phyloP scores from a whole-genome alignment of 2,113 vertebrate species.

The Nerophis ophidion region DNA sequence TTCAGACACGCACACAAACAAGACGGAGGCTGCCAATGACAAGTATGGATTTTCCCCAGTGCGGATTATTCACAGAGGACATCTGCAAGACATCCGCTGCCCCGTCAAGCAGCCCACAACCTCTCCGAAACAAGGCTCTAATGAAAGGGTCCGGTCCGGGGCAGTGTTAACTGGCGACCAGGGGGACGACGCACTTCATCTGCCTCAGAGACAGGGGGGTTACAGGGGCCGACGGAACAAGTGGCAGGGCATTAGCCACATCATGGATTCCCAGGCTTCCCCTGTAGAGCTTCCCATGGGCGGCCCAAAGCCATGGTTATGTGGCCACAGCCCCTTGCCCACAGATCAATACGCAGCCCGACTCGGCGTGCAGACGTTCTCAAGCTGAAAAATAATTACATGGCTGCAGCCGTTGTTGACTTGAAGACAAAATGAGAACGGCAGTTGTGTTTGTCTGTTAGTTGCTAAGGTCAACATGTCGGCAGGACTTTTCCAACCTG shows the following conservation, averaged over 20 bases:
- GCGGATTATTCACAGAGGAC: conserved; percentile 74
- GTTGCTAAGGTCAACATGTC: conserved; percentile 58
- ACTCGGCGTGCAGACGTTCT: conserved; percentile 57
- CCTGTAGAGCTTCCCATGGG: conserved; percentile 53
- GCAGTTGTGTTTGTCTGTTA: conserved; percentile 55
- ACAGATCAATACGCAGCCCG: conserved; percentile 59
- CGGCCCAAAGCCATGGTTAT: conserved; percentile 49
- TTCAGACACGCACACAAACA: conserved; percentile 17
- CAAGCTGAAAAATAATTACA: conserved; percentile 74
- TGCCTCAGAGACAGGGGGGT: conserved; percentile 5
- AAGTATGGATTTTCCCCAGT: conserved; percentile 76
- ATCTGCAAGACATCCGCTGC: conserved; percentile 61
- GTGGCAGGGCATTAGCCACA: conserved; percentile 73
- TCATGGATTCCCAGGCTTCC: conserved; percentile 68
- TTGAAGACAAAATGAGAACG: conserved; percentile 41
- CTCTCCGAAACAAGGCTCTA: conserved; percentile 58
- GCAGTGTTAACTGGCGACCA: conserved; percentile 48
- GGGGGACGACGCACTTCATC: conserved; percentile 38
- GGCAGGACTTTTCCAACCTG: conserved; percentile 44
- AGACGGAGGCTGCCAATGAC: conserved; percentile 62
- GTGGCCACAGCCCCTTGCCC: conserved; percentile 64
- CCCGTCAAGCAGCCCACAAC: conserved; percentile 52
- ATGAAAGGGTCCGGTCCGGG: conserved; percentile 57
- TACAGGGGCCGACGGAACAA: conserved; percentile 36
- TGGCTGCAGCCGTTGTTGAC: conserved; percentile 58